Conservation (phyloP, 2,797 vertebrate genomes). For the Myoxocephalus aenaeus region DNA sequence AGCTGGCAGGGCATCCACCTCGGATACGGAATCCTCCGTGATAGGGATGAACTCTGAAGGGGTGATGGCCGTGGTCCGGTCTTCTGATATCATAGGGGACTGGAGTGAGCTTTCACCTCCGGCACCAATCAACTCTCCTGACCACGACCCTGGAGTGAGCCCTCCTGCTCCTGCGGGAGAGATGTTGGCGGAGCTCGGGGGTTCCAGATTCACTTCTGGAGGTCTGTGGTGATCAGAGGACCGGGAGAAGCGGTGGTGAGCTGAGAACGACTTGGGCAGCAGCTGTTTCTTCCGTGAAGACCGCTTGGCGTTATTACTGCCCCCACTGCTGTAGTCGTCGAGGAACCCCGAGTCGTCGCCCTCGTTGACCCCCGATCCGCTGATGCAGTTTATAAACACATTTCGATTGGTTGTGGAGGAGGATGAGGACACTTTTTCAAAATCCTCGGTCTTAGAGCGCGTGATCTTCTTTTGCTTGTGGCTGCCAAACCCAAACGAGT, state of each 20-base stretch:
- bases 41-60: slow-evolving; percentile 93
- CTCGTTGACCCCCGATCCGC: slow-evolving; percentile 92
- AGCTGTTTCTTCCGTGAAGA: slow-evolving; percentile 90
- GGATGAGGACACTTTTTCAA: slow-evolving; percentile 86
- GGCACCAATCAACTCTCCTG: slow-evolving; percentile 83
- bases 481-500: slow-evolving; percentile 91
- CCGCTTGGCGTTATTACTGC: slow-evolving; percentile 73
- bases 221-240: slow-evolving; percentile 81
- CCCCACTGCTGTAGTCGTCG: slow-evolving; percentile 87
- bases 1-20: slow-evolving; percentile 88
- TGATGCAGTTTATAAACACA: slow-evolving; percentile 97
- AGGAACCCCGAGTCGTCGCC: slow-evolving; percentile 95
- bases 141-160: slow-evolving; percentile 84
- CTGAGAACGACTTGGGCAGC: slow-evolving; percentile 95
- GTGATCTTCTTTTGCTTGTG: slow-evolving; percentile 93
- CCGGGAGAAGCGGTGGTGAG: slow-evolving; percentile 93
- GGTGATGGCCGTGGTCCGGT: slow-evolving; percentile 93
- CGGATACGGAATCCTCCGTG: slow-evolving; percentile 95
- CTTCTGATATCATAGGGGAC: slow-evolving; percentile 93
- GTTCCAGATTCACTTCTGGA: slow-evolving; percentile 80
- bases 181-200: slow-evolving; percentile 63
- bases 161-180: slow-evolving; percentile 58
- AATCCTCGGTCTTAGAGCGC: slow-evolving; percentile 94
- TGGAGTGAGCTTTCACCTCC: slow-evolving; percentile 89
- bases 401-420: slow-evolving; percentile 87